Base-by-base conservation (phyloP, 2,797 vertebrate species). In the Oceanodroma leucorhoa region DNA sequence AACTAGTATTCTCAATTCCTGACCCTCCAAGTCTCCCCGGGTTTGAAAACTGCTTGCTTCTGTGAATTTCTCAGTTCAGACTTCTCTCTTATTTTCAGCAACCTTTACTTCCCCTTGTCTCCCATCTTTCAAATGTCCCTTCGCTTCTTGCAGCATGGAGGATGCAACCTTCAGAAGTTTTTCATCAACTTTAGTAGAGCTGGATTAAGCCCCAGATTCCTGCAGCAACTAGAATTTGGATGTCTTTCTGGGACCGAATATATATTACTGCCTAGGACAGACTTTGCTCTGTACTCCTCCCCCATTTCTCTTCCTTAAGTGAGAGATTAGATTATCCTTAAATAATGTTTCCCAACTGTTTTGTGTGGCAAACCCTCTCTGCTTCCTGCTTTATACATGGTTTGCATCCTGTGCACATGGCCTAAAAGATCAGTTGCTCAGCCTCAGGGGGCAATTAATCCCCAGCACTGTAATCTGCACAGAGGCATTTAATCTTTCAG, bases 401-500 rank as follows among this genome's bases (percentile, higher is more conserved):
- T 92, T 90, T 95, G 71, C 51, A 91, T 95, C 77, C 81, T 94
- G 86, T 87, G 57, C 75, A 85, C 83, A 51, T 58, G 92, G 93
- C 57, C 93, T 78, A 30, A 89, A 75, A 90, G 81, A 83, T 92
- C 73, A 75, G 14, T 71, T 94, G 82, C 48, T 95, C 78, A 81
- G 94, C 94, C 93, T 96, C 92, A 87, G 95, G 91, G 95, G 88
- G 81, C 75, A 87, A 93, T 97, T 95, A 92, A 95, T 95, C 78
- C 90, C 71, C 79, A 89, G 43, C 67, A 93, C 86, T 58, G 75
- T 91, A 95, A 96, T 95, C 96, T 94, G 81, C 92, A 94, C 64
- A 85, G 81, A 95, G 90, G 81, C 57, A 96, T 95, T 95, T 96
- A 96, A 95, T 96, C 96, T 97, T 93, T 85, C 64, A 94, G 93